Conservation (phyloP, 2,888 invertebrate genomes). For the Podotricha telesiphe region DNA sequence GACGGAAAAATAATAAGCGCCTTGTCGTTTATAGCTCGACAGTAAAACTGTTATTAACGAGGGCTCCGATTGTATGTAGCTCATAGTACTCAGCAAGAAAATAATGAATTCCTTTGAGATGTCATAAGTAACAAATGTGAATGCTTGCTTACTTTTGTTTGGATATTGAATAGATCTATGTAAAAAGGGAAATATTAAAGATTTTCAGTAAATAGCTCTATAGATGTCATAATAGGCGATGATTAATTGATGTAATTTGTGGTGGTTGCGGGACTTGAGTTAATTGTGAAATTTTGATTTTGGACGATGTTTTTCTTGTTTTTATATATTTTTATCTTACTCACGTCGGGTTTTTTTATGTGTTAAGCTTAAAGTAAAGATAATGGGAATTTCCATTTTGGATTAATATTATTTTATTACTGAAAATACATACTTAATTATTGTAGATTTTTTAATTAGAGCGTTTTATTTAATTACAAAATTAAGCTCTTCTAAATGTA, state of each 20-base stretch:
- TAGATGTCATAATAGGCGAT: background rate
- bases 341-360: too few species aligned
- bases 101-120: constrained; percentile 44
- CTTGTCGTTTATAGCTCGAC: constrained; percentile 66
- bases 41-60: constrained; percentile 70
- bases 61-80: constrained; percentile 54
- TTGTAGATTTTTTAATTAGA: too few species aligned
- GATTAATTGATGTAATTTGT: background rate
- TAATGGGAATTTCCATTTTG: too few species aligned
- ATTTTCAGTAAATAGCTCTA: background rate
- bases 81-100: constrained; percentile 39
- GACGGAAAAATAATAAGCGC: constrained; percentile 78
- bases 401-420: too few species aligned
- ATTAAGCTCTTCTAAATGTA: too few species aligned
- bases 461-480: too few species aligned
- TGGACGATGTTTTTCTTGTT: too few species aligned
- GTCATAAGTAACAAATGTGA: constrained; percentile 34
- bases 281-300: too few species aligned
- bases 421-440: too few species aligned
- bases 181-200: constrained; percentile 2
- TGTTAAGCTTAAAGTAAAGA: too few species aligned
- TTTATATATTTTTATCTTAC: too few species aligned
- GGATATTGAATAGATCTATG: constrained; percentile 31
- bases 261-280: background rate
- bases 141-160: constrained; percentile 35